Evolutionary conservation across 2,797 vertebrate species (phyloP).

Genomic region (Hafferia zeledoni): DNA sequence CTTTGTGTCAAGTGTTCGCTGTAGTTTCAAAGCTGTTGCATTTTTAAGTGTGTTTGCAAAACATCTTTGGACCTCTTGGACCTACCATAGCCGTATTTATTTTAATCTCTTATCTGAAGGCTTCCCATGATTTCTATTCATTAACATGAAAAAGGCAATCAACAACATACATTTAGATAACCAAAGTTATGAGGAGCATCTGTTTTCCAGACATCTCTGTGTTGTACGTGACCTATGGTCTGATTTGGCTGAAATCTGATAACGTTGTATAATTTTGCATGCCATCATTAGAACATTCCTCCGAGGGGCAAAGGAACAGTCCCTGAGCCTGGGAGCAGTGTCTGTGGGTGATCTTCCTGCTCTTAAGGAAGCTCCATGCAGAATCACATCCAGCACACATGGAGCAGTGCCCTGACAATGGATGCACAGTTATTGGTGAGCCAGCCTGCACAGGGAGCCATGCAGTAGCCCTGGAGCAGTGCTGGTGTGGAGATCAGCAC

Average conservation of each 20-base stretch:
- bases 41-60: slow-evolving; percentile 16
- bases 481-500: fast-evolving
- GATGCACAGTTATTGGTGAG: neutral
- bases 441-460: fast-evolving
- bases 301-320: neutral
- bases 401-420: neutral
- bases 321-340: neutral
- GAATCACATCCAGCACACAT: neutral
- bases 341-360: neutral
- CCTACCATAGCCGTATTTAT: neutral
- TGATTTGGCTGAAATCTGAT: slow-evolving; percentile 55
- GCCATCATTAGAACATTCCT: slow-evolving; percentile 49
- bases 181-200: slow-evolving; percentile 25
- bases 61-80: neutral
- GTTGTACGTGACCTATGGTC: slow-evolving; percentile 48
- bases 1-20: neutral
- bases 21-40: neutral
- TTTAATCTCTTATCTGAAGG: neutral
- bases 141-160: neutral
- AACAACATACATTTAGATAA: slow-evolving; percentile 7
- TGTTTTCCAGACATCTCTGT: slow-evolving; percentile 56
- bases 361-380: neutral
- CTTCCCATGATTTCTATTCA: neutral
- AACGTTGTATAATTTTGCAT: slow-evolving; percentile 29
- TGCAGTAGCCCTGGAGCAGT: fast-evolving